These are phyloP conservation scores for Azemiops feae DNA, from an alignment of 2,113 vertebrate species.

Conservation along the genomic window DNA sequence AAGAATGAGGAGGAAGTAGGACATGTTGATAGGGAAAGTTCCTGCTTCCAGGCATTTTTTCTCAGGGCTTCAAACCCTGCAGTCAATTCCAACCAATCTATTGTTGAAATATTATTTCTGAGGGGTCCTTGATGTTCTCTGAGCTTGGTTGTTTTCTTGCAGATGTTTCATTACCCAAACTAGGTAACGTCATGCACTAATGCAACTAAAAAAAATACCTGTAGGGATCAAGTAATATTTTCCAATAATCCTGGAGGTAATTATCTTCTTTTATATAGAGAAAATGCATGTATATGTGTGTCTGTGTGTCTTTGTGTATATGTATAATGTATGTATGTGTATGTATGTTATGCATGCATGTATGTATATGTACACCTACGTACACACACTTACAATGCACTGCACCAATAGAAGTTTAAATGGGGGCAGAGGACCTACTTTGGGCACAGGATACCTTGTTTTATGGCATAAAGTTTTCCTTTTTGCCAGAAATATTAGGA, in stretches of 20 bases:
- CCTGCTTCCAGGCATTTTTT: no score
- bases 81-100: neutral
- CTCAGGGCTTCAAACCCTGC: neutral
- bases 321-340: neutral
- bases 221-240: no score
- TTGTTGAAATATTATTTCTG: neutral
- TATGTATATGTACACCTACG: neutral
- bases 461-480: neutral
- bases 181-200: no score
- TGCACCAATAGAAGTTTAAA: neutral
- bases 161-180: no score
- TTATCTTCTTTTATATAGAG: no score
- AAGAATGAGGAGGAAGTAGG: neutral
- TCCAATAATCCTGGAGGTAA: no score
- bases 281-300: neutral
- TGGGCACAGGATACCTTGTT: neutral
- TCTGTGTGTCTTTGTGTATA: no score
- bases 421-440: no score
- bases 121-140: neutral
- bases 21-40: neutral
- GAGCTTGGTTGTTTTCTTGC: no score
- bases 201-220: neutral
- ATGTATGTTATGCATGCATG: neutral
- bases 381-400: neutral
- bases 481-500: neutral